phyloP scores from a whole-genome alignment of 53 echinoderm and acorn worm genomes.

The Holothuria leucospilota region DNA sequence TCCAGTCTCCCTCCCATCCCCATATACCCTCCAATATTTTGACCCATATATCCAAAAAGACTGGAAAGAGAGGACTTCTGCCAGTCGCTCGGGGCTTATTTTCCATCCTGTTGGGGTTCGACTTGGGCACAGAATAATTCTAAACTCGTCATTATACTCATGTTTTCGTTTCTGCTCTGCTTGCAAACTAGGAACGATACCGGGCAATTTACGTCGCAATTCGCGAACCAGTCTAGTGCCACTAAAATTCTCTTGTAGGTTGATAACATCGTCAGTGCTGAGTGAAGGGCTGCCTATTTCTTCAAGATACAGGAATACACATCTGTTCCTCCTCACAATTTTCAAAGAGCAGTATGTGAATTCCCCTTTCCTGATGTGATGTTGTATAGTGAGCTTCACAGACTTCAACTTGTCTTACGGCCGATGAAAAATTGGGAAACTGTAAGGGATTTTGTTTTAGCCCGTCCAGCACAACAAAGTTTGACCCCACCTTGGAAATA shows the following conservation, averaged over 20 bases:
- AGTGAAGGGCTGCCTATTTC: not conserved
- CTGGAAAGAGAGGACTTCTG: slow-evolving; percentile 56
- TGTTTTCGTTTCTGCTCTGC: too few relatives aligned
- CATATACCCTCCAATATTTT: slow-evolving; percentile 56
- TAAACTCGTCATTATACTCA: not conserved
- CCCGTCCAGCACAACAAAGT: slow-evolving; percentile 4
- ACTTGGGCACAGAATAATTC: slow-evolving; percentile 40
- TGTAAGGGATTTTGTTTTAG: slow-evolving; percentile 3
- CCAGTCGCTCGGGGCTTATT: slow-evolving; percentile 55
- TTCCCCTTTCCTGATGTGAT: not conserved
- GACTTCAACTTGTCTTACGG: not conserved
- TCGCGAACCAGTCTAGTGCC: too few relatives aligned
- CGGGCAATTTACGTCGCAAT: too few relatives aligned
- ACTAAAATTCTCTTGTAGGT: too few relatives aligned
- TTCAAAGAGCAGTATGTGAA: not conserved
- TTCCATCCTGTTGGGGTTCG: slow-evolving; percentile 72
- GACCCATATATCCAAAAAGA: slow-evolving; percentile 53
- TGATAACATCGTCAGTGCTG: too few relatives aligned
- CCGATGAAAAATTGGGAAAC: not conserved
- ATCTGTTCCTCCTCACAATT: not conserved
- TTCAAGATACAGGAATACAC: not conserved
- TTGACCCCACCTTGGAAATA: not conserved
- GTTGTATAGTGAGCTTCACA: not conserved
- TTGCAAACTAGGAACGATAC: too few relatives aligned
- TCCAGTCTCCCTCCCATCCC: slow-evolving; percentile 72